phyloP scores from a whole-genome alignment of 1,140 invertebrate species.

The Calliphora vicina region DNA sequence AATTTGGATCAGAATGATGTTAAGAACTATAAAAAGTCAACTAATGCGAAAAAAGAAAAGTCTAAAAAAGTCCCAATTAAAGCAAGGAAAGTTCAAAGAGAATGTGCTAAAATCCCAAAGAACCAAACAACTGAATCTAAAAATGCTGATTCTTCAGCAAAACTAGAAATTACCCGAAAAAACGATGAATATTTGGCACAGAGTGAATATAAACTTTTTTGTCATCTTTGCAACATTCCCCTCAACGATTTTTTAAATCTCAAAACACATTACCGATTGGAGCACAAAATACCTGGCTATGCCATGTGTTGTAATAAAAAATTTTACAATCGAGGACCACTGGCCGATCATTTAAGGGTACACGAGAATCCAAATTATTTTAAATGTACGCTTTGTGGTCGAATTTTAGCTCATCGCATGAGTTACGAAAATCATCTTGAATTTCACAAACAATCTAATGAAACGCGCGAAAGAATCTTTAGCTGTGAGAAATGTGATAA shows the following conservation, averaged over 20 bases:
- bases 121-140: no score
- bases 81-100: no score
- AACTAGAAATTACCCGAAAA: background rate
- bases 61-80: no score
- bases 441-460: background rate
- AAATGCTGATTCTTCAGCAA: background rate
- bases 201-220: background rate
- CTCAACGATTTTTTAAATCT: conserved; percentile 7
- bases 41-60: no score
- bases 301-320: conserved; percentile 22
- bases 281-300: conserved; percentile 15
- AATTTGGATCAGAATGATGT: no score
- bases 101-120: no score
- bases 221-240: background rate
- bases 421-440: conserved; percentile 17
- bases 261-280: background rate
- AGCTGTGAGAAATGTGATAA: conserved; percentile 13
- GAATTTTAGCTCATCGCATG: background rate
- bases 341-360: conserved; percentile 11
- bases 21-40: no score
- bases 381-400: conserved; percentile 5
- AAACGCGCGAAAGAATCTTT: background rate
- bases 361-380: conserved; percentile 31
- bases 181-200: conserved; percentile 7
- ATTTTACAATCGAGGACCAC: background rate